Base-by-base conservation (phyloP, 2,113 vertebrate genomes). In the Mustelus asterias region DNA sequence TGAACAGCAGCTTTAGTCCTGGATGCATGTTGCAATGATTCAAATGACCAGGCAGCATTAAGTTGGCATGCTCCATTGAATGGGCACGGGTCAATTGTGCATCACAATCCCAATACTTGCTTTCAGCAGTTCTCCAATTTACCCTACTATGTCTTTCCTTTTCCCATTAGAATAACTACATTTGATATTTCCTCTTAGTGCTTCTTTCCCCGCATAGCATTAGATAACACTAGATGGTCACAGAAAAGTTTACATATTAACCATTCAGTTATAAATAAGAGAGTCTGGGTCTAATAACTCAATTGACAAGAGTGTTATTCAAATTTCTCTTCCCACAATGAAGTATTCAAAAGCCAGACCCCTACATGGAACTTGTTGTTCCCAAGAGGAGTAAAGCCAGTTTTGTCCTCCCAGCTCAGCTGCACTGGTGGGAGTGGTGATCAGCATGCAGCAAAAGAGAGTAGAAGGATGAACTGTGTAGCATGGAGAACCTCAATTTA, bases 61-160 rank as follows among this genome's bases (percentile, higher is more conserved):
- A 72, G 11, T 9, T 33, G 9, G 72, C 72, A 33, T 33, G 72
- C 26, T n/a, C 9, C 29, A 33, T 33, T 33, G 29, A n/a, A 33
- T 24, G 26, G 72, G 8, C 2, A n/a, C 33, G 7, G 72, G 33
- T 33, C 33, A 76, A 76, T 76, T 29, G 33, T 76, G 72, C 33
- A 76, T 11, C 11, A 13, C 33, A 11, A 76, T 76, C 29, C 72
- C 65, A 10, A 11, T 0, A 76, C 33, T 33, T 76, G 72, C 10
- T 76, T 33, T 33, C 33, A 29, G 29, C 33, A 76, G 29, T 10
- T 10, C 72, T 33, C 10, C 72, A n/a, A 76, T n/a, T 76, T 10
- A 76, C 72, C 72, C 72, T 7, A 76, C 60, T 95, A 63, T 60
- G n/a, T 86, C n/a, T 95, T 95, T 85, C 33, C 48, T 85, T 95